These are phyloP conservation scores for Haemorhous mexicanus DNA, from an alignment of 2,113 vertebrate species.

Conservation along the genomic window DNA sequence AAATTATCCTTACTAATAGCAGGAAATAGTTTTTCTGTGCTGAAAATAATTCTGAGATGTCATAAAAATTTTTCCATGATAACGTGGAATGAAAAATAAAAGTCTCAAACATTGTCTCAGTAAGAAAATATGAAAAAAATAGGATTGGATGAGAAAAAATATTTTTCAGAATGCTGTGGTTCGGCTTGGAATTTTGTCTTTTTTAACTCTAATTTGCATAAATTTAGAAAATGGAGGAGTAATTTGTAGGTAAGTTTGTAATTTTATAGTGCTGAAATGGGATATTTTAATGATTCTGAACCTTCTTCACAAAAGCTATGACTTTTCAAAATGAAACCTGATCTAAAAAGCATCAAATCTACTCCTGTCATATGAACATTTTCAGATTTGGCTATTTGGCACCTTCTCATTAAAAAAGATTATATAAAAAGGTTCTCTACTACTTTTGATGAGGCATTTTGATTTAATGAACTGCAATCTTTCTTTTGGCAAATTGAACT, in stretches of 20 bases:
- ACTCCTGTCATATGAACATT: neutral
- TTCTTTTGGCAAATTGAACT: neutral
- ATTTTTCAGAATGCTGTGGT: neutral
- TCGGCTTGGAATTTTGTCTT: neutral
- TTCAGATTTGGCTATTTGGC: neutral
- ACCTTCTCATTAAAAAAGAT: neutral
- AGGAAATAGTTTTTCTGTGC: neutral
- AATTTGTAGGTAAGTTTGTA: neutral
- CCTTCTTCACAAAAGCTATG: neutral
- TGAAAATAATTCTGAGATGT: neutral
- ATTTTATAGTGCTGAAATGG: neutral
- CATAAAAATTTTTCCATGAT: neutral
- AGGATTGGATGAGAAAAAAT: accelerated
- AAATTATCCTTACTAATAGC: neutral
- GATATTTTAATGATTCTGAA: neutral
- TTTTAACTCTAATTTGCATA: neutral
- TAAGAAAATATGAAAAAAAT: neutral
- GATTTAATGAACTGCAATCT: neutral
- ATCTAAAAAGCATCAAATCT: neutral
- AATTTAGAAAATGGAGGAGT: neutral
- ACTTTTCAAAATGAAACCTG: neutral
- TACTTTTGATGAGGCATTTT: neutral
- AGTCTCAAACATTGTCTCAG: neutral
- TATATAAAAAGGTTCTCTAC: neutral
- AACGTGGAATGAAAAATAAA: neutral